Conservation (phyloP, 2,797 vertebrate genomes). For the Chromobotia macracanthus region DNA sequence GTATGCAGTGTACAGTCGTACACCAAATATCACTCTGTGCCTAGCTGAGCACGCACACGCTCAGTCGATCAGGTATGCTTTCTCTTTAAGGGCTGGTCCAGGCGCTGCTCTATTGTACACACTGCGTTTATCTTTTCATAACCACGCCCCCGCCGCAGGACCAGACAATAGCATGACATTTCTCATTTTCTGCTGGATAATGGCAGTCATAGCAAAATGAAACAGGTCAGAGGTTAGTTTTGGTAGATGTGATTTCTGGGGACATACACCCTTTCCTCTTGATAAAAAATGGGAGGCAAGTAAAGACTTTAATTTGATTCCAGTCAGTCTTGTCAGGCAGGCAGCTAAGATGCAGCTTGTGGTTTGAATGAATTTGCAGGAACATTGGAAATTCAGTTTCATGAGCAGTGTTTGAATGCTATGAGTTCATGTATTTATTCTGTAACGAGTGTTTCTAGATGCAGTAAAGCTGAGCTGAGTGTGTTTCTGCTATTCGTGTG, state of each 20-base stretch:
- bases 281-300: constrained; percentile 48
- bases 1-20: not conserved
- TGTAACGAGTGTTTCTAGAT: constrained; percentile 25
- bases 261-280: constrained; percentile 37
- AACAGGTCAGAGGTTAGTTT: constrained; percentile 83
- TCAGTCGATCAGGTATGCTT: constrained; percentile 50
- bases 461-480: constrained; percentile 10
- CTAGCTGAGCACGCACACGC: not conserved
- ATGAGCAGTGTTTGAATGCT: constrained; percentile 18
- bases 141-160: constrained; percentile 67
- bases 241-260: constrained; percentile 77
- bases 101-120: constrained; percentile 71
- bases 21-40: not conserved
- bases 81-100: constrained; percentile 46
- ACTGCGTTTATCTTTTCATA: constrained; percentile 80
- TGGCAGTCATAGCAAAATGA: constrained; percentile 81
- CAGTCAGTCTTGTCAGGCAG: constrained; percentile 21
- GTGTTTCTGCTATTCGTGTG: constrained; percentile 44
- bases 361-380: constrained; percentile 53
- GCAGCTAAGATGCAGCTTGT: constrained; percentile 29
- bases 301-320: constrained; percentile 56
- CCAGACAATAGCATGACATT: constrained; percentile 81
- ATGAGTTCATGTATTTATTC: constrained; percentile 38
- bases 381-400: constrained; percentile 37
- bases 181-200: constrained; percentile 86